Base-by-base conservation (phyloP, 2,797 vertebrate species). In the Tenualosa ilisha region DNA sequence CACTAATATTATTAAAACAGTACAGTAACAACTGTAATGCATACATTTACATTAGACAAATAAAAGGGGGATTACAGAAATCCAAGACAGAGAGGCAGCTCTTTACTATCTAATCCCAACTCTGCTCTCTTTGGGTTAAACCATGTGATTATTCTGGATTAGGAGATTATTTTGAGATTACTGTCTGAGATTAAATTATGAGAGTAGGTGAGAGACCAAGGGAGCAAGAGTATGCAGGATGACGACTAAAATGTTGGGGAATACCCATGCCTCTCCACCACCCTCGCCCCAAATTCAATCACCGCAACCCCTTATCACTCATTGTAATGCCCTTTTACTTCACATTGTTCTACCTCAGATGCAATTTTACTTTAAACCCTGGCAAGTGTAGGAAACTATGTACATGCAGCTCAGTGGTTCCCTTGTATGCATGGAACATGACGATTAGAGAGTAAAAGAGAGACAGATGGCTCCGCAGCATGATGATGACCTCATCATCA, bases 91-190 rank as follows among this genome's bases (percentile, higher is more conserved):
- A 46, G 72, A 46, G 11, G 59, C 59, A 46, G 40, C 72, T 79
- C 72, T 79, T 87, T 82, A 84, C 83, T 63, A 51, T 82, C 86
- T 86, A 84, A 84, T 86, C 63, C 26, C 17, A 81, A 43, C 84
- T 53, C 83, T 20, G 72, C 82, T 86, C 85, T 88, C 81, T 89
- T 85, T 90, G 92, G 89, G 91, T 94, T 92, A 94, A 94, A 88
- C 83, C 89, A 92, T 91, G 90, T 92, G 40, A 79, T 89, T 90
- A 90, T 83, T 87, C 56, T 85, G 88, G 88, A 90, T 90, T 90
- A 87, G 87, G 93, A 93, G 72, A 79, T 94, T 94, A 94, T 93
- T n/a, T 84, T 89, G 92, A 93, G 94, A 94, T 94, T 94, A 95
- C 51, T 37, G 81, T 79, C 61, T 90, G 92, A 93, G 92, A 95